A percentile compares a stretch with the other conserved stretches of the same genome.
phyloP scores from a whole-genome alignment of 2,888 invertebrate genomes.

The Hirtodrosophila confusa region DNA sequence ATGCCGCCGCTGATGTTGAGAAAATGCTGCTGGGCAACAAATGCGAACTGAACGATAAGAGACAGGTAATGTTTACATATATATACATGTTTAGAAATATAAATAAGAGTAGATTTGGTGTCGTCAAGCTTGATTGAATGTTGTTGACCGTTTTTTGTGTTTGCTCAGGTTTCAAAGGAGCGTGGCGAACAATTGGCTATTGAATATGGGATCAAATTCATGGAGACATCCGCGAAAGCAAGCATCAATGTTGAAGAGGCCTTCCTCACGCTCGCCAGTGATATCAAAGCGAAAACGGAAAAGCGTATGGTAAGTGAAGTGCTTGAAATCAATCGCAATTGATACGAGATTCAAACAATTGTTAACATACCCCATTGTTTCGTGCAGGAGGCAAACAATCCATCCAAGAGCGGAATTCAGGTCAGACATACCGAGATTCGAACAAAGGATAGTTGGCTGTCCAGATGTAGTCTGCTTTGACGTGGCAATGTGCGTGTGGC shows the following conservation, averaged over 20 bases:
- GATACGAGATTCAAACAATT: constrained; percentile 2
- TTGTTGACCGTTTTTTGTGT: constrained; percentile 9
- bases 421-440: constrained; percentile 91
- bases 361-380: constrained; percentile 2
- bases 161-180: constrained; percentile 93
- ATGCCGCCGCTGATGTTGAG: constrained; percentile 99
- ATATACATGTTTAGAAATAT: not conserved
- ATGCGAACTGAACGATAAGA: constrained; percentile 97
- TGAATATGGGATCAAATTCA: constrained; percentile 99
- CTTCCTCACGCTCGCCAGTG: constrained; percentile 98
- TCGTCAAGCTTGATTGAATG: too few relatives aligned
- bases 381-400: constrained; percentile 93
- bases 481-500: constrained; percentile 84
- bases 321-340: not conserved
- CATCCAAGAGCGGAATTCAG: constrained; percentile 93
- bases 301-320: constrained; percentile 93
- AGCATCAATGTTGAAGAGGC: constrained; percentile 99
- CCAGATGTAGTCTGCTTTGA: constrained; percentile 95
- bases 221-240: constrained; percentile 99
- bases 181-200: constrained; percentile 98
- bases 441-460: constrained; percentile 93
- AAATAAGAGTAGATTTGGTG: not conserved
- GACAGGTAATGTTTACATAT: constrained; percentile 88
- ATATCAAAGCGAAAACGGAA: constrained; percentile 99
- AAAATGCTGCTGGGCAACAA: constrained; percentile 99